Evolutionary conservation across 1,140 invertebrate species (phyloP).

Genomic region (Saccostrea cuccullata): DNA sequence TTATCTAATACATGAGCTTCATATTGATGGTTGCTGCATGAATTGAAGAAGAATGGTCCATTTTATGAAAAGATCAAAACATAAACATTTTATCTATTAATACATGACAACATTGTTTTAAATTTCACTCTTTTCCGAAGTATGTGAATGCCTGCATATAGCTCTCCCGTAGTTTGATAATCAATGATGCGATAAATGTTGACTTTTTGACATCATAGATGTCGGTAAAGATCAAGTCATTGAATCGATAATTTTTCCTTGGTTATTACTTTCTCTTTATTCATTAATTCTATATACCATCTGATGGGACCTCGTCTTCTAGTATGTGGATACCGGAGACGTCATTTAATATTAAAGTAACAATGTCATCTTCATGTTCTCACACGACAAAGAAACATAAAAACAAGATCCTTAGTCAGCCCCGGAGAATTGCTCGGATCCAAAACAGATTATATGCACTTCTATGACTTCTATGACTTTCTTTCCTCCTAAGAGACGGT

Average conservation of each 20-base stretch:
- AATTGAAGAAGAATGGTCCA: too few relatives aligned
- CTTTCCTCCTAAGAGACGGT: too few relatives aligned
- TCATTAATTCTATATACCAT: constrained; percentile 8
- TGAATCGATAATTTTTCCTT: neutral
- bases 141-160: neutral
- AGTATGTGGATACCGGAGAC: neutral
- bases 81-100: neutral
- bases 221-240: neutral
- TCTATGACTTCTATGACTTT: too few relatives aligned
- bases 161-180: neutral
- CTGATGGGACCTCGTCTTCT: neutral
- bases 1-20: too few relatives aligned
- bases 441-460: neutral
- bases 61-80: neutral
- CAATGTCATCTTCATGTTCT: neutral
- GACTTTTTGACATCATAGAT: neutral
- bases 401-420: neutral
- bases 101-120: neutral
- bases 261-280: constrained; percentile 3
- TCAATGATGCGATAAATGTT: neutral
- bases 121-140: neutral
- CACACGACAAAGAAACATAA: neutral
- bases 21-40: too few relatives aligned
- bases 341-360: neutral
- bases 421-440: neutral